phyloP scores from a whole-genome alignment of 2,113 vertebrate species.

The Macrotus californicus region DNA sequence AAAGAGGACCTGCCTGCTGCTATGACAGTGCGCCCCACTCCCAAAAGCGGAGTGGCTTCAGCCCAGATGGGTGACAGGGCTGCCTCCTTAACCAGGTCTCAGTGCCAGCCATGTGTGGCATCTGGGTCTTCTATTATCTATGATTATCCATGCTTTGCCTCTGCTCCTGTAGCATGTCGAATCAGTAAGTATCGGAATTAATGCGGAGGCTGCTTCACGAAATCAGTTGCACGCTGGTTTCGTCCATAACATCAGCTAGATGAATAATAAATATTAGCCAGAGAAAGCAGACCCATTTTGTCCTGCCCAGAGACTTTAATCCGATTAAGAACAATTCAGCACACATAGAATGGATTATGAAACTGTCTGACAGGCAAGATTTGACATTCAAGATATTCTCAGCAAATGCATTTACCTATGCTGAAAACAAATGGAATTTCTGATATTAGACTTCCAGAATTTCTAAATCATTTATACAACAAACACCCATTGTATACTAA shows the following conservation, averaged over 20 bases:
- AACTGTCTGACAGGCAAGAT: slow-evolving; percentile 30
- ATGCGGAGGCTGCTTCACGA: neutral
- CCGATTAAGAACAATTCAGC: slow-evolving; percentile 49
- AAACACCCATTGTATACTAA: neutral
- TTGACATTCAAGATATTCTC: slow-evolving; percentile 44
- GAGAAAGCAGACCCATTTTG: slow-evolving; percentile 6
- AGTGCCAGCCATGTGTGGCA: neutral
- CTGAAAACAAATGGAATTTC: slow-evolving; percentile 50
- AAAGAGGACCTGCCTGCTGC: neutral
- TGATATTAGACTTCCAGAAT: slow-evolving; percentile 24
- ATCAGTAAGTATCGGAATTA: neutral
- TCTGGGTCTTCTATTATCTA: slow-evolving; percentile 25
- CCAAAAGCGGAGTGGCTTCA: neutral
- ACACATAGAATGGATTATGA: slow-evolving; percentile 30
- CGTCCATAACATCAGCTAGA: neutral
- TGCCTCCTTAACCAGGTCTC: neutral
- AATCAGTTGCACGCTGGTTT: slow-evolving; percentile 9
- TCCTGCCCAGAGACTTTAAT: slow-evolving; percentile 37
- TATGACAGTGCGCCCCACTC: neutral
- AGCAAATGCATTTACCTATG: slow-evolving; percentile 12
- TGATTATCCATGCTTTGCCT: slow-evolving; percentile 45
- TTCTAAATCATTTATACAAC: neutral
- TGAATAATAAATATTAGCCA: neutral
- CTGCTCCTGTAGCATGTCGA: neutral
- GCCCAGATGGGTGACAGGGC: neutral